A percentile compares a stretch with the other conserved stretches of the same genome.
Conservation (phyloP, 2,113 vertebrate genomes). For the Desmodus rotundus region DNA sequence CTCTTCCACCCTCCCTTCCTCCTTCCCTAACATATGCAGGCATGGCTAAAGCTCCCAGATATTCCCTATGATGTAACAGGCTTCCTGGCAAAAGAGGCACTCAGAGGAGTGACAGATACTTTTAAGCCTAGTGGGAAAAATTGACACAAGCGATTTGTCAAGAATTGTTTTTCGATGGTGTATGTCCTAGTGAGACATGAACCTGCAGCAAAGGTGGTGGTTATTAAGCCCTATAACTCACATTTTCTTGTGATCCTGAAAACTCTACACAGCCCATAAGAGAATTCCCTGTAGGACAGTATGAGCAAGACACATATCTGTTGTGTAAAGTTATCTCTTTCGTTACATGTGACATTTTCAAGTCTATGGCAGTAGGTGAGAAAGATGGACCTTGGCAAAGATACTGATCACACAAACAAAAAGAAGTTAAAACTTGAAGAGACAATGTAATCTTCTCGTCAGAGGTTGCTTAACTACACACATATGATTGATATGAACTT, state of each 20-base stretch:
- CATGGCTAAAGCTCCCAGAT: neutral
- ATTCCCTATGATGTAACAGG: conserved; percentile 5
- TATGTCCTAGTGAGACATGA: neutral
- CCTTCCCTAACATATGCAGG: neutral
- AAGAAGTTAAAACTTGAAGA: neutral
- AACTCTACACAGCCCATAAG: neutral
- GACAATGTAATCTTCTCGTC: neutral
- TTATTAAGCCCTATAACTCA: conserved; percentile 35
- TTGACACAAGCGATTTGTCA: conserved; percentile 25
- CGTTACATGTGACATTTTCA: conserved; percentile 31
- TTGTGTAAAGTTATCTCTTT: neutral
- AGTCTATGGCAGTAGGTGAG: neutral
- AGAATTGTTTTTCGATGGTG: neutral
- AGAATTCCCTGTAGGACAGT: neutral
- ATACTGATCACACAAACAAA: neutral
- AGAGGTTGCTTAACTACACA: neutral
- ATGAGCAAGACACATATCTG: neutral
- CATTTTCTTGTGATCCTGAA: neutral
- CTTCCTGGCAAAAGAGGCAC: neutral
- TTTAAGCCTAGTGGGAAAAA: conserved; percentile 19
- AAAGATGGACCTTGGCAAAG: neutral
- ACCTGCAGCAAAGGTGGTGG: neutral
- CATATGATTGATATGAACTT: neutral
- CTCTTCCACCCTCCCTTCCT: neutral
- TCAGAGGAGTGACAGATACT: neutral